Conservation (phyloP, 2,797 vertebrate species). For the Falco berigora region DNA sequence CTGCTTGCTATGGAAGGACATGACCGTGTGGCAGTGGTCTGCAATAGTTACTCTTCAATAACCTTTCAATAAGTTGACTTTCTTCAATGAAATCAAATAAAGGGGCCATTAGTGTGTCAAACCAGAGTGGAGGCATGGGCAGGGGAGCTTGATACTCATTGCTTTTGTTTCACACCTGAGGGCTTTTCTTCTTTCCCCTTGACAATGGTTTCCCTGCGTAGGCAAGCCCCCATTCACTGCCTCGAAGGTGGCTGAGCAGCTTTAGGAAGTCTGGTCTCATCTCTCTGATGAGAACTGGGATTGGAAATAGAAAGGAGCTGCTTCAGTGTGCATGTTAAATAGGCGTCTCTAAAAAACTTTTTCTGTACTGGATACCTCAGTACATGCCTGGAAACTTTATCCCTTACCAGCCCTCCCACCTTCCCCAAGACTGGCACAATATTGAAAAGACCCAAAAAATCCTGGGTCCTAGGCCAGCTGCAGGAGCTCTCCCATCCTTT, state of each 20-base stretch:
- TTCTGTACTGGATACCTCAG: neutral
- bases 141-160: neutral
- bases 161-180: neutral
- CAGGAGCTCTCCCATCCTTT: neutral
- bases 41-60: neutral
- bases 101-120: neutral
- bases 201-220: neutral
- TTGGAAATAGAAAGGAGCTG: neutral
- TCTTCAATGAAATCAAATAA: neutral
- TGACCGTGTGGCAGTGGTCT: neutral
- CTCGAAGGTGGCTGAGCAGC: neutral
- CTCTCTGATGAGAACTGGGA: neutral
- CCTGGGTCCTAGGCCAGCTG: neutral
- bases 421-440: neutral
- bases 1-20: neutral
- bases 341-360: neutral
- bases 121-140: neutral
- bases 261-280: neutral
- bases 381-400: neutral
- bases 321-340: neutral
- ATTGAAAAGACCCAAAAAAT: neutral
- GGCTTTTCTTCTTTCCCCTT: fast-evolving
- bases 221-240: neutral
- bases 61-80: neutral
- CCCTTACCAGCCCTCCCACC: neutral